A percentile compares a stretch with the other conserved stretches of the same genome.
Conservation (phyloP, 2,888 invertebrate species). For the Meteorus cinctellus region DNA sequence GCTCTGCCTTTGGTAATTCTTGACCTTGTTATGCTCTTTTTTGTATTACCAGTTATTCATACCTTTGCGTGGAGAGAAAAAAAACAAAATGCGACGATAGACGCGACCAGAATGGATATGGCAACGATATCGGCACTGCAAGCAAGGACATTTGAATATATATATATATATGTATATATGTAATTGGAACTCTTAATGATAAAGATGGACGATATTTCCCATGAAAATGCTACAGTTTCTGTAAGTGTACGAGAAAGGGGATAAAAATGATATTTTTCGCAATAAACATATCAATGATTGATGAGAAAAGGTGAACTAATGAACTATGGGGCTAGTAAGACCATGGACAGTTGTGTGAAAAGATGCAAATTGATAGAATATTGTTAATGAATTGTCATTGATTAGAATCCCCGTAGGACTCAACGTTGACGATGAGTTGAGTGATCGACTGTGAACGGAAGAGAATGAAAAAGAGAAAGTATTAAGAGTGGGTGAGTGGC, state of each 20-base stretch:
- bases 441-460: neutral
- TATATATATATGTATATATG: too few species aligned
- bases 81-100: too few species aligned
- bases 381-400: constrained; percentile 62
- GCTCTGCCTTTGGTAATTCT: neutral
- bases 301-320: too few species aligned
- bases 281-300: too few species aligned
- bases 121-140: too few species aligned
- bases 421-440: constrained; percentile 46
- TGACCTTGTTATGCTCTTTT: constrained; percentile 40
- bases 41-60: constrained; percentile 71
- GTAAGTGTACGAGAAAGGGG: neutral
- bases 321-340: neutral
- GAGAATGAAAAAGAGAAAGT: constrained; percentile 3
- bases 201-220: constrained; percentile 64
- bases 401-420: constrained; percentile 68
- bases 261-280: too few species aligned
- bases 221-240: constrained; percentile 64
- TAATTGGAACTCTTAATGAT: too few species aligned
- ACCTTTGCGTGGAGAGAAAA: constrained; percentile 55
- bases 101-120: too few species aligned
- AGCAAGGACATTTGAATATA: too few species aligned
- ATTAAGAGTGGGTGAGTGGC: neutral
- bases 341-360: constrained; percentile 27
- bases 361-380: constrained; percentile 34